phyloP scores from a whole-genome alignment of 2,888 invertebrate genomes.

The Melieria omissa region DNA sequence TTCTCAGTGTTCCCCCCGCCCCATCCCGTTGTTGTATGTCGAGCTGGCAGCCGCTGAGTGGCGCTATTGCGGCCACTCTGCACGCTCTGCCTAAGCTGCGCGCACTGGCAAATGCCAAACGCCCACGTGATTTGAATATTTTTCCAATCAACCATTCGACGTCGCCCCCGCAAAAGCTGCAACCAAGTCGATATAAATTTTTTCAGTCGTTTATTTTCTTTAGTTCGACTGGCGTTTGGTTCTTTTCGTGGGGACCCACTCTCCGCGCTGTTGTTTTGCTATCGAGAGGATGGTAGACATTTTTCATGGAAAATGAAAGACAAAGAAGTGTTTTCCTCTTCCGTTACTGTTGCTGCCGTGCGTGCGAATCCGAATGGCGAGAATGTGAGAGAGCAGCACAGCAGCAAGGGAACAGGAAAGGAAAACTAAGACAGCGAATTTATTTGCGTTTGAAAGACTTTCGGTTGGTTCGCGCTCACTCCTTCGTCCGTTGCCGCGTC shows the following conservation, averaged over 20 bases:
- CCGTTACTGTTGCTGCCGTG: neutral
- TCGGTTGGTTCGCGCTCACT: neutral
- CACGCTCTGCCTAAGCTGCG: neutral
- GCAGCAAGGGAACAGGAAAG: neutral
- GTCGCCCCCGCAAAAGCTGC: no score
- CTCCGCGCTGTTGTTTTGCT: no score
- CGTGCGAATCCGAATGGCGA: constrained; percentile 4
- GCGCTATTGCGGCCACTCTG: neutral
- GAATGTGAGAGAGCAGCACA: neutral
- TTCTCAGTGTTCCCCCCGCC: neutral
- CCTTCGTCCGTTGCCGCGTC: no score
- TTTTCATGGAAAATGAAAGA: neutral
- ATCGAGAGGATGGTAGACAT: no score
- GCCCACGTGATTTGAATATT: constrained; percentile 61
- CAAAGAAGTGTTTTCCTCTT: neutral
- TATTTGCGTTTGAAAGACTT: constrained; percentile 38
- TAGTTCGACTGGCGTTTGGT: neutral
- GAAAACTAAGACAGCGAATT: constrained; percentile 17
- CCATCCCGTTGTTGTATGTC: neutral
- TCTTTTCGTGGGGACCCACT: neutral
- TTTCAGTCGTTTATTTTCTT: neutral
- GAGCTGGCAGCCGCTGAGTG: neutral
- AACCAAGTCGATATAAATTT: no score
- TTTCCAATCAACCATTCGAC: constrained; percentile 45
- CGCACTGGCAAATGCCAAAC: no score